A percentile compares a stretch with the other conserved stretches of the same genome.
phyloP scores from a whole-genome alignment of 2,113 vertebrate genomes.

The Hippopotamus amphibius region DNA sequence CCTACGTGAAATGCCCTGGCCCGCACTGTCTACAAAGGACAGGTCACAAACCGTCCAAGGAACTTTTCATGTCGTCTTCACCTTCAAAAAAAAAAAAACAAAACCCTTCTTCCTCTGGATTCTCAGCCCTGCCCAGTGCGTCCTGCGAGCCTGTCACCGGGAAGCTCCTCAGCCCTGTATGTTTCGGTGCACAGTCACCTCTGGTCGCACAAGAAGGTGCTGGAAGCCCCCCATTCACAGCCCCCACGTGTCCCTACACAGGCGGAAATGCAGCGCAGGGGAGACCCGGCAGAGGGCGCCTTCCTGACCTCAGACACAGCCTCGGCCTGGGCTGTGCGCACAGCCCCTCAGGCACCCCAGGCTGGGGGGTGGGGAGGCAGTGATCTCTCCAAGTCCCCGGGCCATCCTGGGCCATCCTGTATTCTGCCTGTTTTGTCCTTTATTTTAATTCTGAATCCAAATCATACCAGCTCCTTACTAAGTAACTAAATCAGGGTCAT shows the following conservation, averaged over 20 bases:
- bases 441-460: slow-evolving; percentile 54
- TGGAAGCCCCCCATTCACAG: not conserved
- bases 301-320: not conserved
- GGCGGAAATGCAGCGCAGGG: not conserved
- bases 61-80: not conserved
- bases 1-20: not conserved
- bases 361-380: too few species aligned
- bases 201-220: not conserved
- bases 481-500: slow-evolving; percentile 61
- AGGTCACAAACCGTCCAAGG: not conserved
- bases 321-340: too few species aligned
- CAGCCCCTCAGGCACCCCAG: too few species aligned
- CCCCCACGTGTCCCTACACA: not conserved
- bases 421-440: not conserved
- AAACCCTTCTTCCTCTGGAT: not conserved
- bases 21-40: not conserved
- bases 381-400: not conserved
- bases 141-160: not conserved
- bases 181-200: too few species aligned
- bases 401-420: not conserved
- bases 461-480: not conserved
- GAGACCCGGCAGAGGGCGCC: not conserved
- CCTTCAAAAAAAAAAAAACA: not conserved
- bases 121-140: not conserved
- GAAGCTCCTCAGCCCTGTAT: not conserved